Base-by-base conservation (phyloP, 2,113 vertebrate genomes). In the Neodontobutis hainanensis region DNA sequence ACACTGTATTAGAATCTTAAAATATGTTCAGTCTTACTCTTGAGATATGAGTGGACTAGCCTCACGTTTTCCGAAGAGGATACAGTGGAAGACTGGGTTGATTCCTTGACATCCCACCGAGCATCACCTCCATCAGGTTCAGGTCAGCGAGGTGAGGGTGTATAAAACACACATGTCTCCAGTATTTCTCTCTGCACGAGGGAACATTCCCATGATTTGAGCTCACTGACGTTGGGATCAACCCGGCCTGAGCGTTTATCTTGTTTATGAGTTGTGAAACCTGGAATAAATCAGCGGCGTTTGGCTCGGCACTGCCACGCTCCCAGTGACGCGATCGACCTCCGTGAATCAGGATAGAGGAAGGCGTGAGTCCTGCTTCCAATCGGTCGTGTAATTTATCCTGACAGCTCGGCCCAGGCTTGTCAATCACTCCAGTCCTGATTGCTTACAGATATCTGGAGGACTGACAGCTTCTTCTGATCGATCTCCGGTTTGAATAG, bases 381-480 rank as follows among this genome's bases (percentile, higher is more conserved):
- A 59, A 16, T 15, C 5, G 16, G 43, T 69, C 44, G 0, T 16
- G 65, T 82, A 82, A 84, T 64, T 80, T 73, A 47, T 64, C 50
- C 70, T 80, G 85, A 82, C 85, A 84, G 64, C 58, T 3, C 10
- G 59, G 73, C 70, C 76, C 0, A 3, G 47, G 35, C 61, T 4
- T 65, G 82, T 82, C 82, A 76, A 57, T 87, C 85, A 87, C 0
- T 0, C 6, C 6, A 2, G 14, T 35, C 14, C 72, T 81, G 80
- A 87, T 83, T 71, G 67, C 49, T 81, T 0, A 11, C 82, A 87
- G 80, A 85, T 8, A 51, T 78, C 77, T 87, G 85, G 79, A 84
- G 27, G 16, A 35, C 14, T 72, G 78, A 75, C 81, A 81, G 69
- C 62, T 61, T 36, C 52, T 64, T 8, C 4, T 5, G 51, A 77